phyloP scores from a whole-genome alignment of 2,888 invertebrate genomes.

The Latrodectus elegans region DNA sequence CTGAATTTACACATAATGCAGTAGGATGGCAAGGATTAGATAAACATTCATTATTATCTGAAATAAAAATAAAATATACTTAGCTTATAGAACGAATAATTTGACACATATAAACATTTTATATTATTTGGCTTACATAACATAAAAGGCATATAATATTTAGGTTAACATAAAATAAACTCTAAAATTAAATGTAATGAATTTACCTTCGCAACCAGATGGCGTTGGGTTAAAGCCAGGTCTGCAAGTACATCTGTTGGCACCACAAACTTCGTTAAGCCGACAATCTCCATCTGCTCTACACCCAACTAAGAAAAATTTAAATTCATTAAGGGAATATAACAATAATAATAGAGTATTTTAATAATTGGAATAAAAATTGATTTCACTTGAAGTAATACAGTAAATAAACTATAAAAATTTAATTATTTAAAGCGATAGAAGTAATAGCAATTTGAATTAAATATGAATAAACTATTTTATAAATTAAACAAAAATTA shows the following conservation, averaged over 20 bases:
- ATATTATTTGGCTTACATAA: background rate
- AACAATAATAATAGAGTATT: too few relatives aligned
- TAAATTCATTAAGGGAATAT: background rate
- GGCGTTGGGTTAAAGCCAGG: slow-evolving; percentile 84
- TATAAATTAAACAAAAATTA: too few relatives aligned
- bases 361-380: too few relatives aligned
- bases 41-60: slow-evolving; percentile 86
- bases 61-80: background rate
- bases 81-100: background rate
- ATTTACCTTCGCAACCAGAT: slow-evolving; percentile 80
- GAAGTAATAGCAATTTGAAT: too few relatives aligned
- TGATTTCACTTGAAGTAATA: too few relatives aligned
- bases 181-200: background rate
- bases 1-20: slow-evolving; percentile 85
- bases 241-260: slow-evolving; percentile 73
- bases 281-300: slow-evolving; percentile 87
- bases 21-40: slow-evolving; percentile 83
- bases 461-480: too few relatives aligned
- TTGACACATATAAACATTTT: background rate
- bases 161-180: too few relatives aligned
- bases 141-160: background rate
- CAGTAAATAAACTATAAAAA: too few relatives aligned
- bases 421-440: too few relatives aligned
- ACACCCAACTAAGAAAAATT: slow-evolving; percentile 81
- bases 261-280: slow-evolving; percentile 80